Evolutionary conservation across 1,140 invertebrate species (phyloP), one percentile per base, ranked within the genome.

Genomic region (Temnothorax longispinosus): DNA sequence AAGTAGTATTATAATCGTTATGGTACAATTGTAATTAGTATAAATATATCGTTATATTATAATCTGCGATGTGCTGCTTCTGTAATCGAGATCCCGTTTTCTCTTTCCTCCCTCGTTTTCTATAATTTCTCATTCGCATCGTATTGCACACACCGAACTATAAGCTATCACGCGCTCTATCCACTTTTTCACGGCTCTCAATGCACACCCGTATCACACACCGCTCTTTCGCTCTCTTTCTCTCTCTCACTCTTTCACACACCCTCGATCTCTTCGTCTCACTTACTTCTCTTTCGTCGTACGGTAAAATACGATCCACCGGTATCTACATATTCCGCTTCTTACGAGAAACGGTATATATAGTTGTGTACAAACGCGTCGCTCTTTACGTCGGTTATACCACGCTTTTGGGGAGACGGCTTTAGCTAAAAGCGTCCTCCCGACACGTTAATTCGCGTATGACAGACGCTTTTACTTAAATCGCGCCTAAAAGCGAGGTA

Each of bases 1-100:
- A 94, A 94, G 91, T 95, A 94, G 93, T 95, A 95, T 93, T 94
- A 94, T 94, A 93, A 94, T 94, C 89, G 90, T 93, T 93, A 94
- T 95, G 95, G 95, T 94, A 94, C 95, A 95, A 92, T 95, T 90
- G 92, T 95, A 95, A 94, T 94, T 92, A 94, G 93, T 95, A 95
- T 95, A 95, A 95, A 95, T 95, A 95, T 95, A 95, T 95, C 91
- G 90, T 94, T 93, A 94, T 94, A 94, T 81, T 93, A 95, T 94
- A 95, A 93, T 94, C 92, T 95, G 94, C 91, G 90, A 88, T 87
- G 88, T 92, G 90, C 54, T 89, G 84, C 92, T 86, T 92, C 80
- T 88, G 69, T 74, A 84, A 75, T 32, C 52, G 67, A 82, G 67
- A 74, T 56, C 65, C 50, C 35, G 88, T 85, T 27, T 77, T 67